Evolutionary conservation across 2,888 invertebrate genomes (phyloP).

Genomic region (Zaprionus obscuricornis): DNA sequence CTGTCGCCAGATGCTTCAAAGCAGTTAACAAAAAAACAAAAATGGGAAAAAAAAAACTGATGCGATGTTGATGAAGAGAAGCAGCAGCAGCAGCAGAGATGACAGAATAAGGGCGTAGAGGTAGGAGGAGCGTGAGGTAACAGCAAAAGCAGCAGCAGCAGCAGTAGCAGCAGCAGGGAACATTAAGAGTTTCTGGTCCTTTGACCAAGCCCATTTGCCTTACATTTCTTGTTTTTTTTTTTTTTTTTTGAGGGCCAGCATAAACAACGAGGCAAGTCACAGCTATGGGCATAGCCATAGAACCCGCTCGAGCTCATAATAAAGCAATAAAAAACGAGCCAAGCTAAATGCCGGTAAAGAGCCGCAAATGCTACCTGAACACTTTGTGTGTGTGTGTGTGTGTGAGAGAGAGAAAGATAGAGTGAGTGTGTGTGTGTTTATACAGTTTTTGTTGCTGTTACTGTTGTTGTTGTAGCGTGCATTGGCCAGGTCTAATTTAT

Average conservation of each 20-base stretch:
- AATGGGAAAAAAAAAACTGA: no score
- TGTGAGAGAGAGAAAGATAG: no score
- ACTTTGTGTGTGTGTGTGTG: neutral
- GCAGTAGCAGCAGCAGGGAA: slow-evolving; percentile 5
- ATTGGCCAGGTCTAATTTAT: slow-evolving; percentile 66
- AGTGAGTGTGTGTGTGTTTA: slow-evolving; percentile 16
- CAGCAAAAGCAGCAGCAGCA: neutral
- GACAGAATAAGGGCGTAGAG: no score
- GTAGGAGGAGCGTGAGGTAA: no score
- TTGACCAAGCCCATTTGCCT: no score
- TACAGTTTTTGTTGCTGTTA: slow-evolving; percentile 9
- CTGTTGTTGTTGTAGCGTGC: slow-evolving; percentile 26
- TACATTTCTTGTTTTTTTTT: no score
- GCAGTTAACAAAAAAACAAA: neutral
- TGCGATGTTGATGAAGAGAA: slow-evolving; percentile 21
- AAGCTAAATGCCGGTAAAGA: slow-evolving; percentile 54
- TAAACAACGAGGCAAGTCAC: slow-evolving; percentile 30
- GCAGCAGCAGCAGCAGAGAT: slow-evolving; percentile 19
- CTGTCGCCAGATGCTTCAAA: slow-evolving; percentile 28
- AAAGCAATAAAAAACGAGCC: slow-evolving; percentile 68
- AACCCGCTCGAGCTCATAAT: slow-evolving; percentile 59
- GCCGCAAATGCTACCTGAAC: slow-evolving; percentile 59
- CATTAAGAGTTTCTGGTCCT: slow-evolving; percentile 1
- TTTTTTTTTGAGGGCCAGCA: no score
- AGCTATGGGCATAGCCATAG: slow-evolving; percentile 21